A percentile compares a stretch with the other conserved stretches of the same genome.
These are phyloP conservation scores for Bettongia penicillata DNA, from an alignment of 2,113 vertebrate genomes.

Conservation along the genomic window DNA sequence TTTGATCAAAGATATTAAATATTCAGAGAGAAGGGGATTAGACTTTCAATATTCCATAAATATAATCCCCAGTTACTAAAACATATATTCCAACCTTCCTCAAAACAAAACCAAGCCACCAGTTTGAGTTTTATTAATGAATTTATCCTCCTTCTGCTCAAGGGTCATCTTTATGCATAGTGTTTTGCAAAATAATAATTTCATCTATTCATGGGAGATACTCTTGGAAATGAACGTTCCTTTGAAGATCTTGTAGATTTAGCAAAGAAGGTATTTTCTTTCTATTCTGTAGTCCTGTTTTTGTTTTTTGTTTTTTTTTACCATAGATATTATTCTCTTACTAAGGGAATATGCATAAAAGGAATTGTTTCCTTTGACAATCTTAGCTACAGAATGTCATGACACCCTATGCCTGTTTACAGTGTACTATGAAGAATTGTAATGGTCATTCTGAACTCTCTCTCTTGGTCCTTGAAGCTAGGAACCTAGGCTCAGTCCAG, in stretches of 20 bases:
- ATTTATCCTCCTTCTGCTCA: background rate
- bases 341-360: background rate
- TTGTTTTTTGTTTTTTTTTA: background rate
- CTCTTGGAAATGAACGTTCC: background rate
- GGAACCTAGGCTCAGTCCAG: background rate
- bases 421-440: background rate
- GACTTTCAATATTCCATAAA: constrained; percentile 40
- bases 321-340: background rate
- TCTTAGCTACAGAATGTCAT: background rate
- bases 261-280: background rate
- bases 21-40: background rate
- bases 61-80: constrained; percentile 28
- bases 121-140: background rate
- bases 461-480: background rate
- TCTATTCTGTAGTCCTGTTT: background rate
- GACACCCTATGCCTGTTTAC: background rate
- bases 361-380: background rate
- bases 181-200: background rate
- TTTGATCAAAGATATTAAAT: constrained; percentile 13
- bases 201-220: background rate
- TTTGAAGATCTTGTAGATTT: background rate
- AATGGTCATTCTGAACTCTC: background rate
- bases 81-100: background rate
- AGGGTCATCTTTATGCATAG: background rate
- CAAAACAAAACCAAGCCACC: background rate